Conservation (phyloP, 2,797 vertebrate genomes). For the Cottoperca gobio region DNA sequence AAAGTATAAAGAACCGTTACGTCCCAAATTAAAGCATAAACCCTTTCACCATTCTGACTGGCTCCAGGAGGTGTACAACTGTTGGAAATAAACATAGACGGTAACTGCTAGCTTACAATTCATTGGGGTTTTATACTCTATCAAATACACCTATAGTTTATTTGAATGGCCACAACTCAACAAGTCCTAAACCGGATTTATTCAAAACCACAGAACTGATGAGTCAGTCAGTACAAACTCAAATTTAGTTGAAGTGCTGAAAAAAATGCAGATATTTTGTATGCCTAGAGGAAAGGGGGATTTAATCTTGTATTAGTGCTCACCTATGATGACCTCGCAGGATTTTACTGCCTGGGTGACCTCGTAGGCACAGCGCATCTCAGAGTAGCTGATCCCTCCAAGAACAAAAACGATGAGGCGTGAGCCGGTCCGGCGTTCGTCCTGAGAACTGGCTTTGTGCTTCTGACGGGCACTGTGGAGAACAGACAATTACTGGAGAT, state of each 20-base stretch:
- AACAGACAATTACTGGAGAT: not conserved
- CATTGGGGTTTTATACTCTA: not conserved
- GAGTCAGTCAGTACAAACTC: not conserved
- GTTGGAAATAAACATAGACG: slow-evolving; percentile 2
- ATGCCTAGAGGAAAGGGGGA: not conserved
- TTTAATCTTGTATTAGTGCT: slow-evolving; percentile 52
- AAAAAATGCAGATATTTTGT: not conserved
- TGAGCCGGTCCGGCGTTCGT: slow-evolving; percentile 87
- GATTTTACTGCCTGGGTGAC: slow-evolving; percentile 90
- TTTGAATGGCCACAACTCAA: not conserved
- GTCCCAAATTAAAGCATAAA: not conserved
- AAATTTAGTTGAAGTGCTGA: not conserved
- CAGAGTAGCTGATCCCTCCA: slow-evolving; percentile 92
- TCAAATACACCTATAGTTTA: not conserved
- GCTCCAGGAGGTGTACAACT: slow-evolving; percentile 26
- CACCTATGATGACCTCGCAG: slow-evolving; percentile 96
- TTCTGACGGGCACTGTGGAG: slow-evolving; percentile 92
- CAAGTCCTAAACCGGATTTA: not conserved
- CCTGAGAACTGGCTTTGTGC: slow-evolving; percentile 85
- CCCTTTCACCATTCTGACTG: not conserved
- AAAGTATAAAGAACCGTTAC: slow-evolving; percentile 14
- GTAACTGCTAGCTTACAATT: not conserved
- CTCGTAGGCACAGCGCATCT: slow-evolving; percentile 95
- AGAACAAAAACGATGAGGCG: slow-evolving; percentile 95
- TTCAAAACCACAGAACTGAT: not conserved